phyloP scores from a whole-genome alignment of 2,113 vertebrate genomes.

The Tauraco erythrolophus region DNA sequence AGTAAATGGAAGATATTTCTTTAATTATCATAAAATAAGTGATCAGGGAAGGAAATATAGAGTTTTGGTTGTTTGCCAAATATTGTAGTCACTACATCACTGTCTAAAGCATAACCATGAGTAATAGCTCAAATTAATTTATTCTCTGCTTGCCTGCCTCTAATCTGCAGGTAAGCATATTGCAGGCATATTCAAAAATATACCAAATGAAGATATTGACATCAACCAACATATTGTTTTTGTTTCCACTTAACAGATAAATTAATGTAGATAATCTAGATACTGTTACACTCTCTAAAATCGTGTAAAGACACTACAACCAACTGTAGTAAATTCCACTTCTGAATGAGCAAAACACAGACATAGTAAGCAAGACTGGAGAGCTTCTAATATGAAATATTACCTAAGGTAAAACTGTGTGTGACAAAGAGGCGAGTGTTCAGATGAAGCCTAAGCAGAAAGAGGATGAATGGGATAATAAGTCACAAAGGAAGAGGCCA shows the following conservation, averaged over 20 bases:
- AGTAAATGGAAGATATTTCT: neutral
- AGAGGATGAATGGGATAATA: neutral
- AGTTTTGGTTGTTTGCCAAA: neutral
- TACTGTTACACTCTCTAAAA: neutral
- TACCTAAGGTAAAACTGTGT: neutral
- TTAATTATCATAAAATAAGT: neutral
- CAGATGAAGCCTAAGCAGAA: neutral
- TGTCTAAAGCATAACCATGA: neutral
- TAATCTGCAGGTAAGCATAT: neutral
- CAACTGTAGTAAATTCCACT: neutral
- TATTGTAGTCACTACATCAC: neutral
- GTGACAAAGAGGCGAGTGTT: neutral
- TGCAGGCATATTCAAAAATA: neutral
- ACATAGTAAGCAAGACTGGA: neutral
- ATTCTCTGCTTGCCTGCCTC: neutral
- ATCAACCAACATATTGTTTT: neutral
- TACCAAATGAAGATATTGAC: neutral
- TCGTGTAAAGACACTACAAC: neutral
- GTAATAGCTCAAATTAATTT: neutral
- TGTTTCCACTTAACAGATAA: neutral
- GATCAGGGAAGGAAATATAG: neutral
- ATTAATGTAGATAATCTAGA: neutral
- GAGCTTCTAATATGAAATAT: neutral
- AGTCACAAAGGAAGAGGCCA: neutral
- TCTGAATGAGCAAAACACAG: neutral